These are phyloP conservation scores for Temnothorax nylanderi DNA, from an alignment of 1,140 invertebrate species.

Conservation along the genomic window DNA sequence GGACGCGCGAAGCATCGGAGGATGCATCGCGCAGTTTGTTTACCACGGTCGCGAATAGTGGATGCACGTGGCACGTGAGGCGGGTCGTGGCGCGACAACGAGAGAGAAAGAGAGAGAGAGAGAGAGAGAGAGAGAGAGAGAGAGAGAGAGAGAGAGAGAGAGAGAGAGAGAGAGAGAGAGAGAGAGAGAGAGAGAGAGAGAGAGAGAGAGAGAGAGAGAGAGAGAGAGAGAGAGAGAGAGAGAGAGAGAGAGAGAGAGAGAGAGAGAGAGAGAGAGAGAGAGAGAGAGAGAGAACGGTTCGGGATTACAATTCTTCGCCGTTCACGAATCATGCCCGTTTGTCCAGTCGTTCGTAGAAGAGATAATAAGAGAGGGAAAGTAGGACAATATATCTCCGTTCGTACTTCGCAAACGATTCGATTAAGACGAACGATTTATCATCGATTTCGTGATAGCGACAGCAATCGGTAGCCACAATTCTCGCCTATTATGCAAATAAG, in stretches of 20 bases:
- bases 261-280: too few relatives aligned
- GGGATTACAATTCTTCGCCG: neutral
- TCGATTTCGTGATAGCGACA: neutral
- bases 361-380: neutral
- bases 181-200: too few relatives aligned
- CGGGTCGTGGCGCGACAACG: neutral
- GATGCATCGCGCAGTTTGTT: slow-evolving; percentile 25
- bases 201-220: too few relatives aligned
- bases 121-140: too few relatives aligned
- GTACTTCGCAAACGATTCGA: neutral
- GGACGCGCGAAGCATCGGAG: slow-evolving; percentile 5
- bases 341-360: neutral
- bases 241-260: too few relatives aligned
- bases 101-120: too few relatives aligned
- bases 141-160: too few relatives aligned
- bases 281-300: neutral
- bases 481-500: slow-evolving; percentile 33
- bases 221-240: too few relatives aligned
- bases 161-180: too few relatives aligned
- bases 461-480: slow-evolving; percentile 4
- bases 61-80: slow-evolving; percentile 41
- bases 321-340: neutral
- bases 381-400: neutral
- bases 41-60: neutral
- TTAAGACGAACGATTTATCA: neutral